These are phyloP conservation scores for Drosophila grimshawi DNA, from an alignment of 1,140 invertebrate species.

Conservation along the genomic window DNA sequence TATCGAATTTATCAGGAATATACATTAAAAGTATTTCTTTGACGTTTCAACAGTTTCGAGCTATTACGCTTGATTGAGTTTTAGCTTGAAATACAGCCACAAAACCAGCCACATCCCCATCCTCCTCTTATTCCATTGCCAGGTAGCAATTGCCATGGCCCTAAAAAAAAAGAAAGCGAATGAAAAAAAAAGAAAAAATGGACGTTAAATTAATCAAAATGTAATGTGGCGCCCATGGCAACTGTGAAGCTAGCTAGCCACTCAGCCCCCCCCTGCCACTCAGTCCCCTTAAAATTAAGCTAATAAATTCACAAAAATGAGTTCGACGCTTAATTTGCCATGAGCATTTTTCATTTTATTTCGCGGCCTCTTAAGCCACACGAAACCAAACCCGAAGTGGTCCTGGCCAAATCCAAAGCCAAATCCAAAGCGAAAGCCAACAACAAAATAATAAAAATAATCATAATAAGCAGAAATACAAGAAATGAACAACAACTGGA, in stretches of 20 bases:
- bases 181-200: constrained; percentile 23
- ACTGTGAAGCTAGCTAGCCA: background rate
- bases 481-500: constrained; percentile 18
- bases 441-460: constrained; percentile 3
- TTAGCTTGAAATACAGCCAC: constrained; percentile 46
- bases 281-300: constrained; percentile 54
- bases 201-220: constrained; percentile 80
- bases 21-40: constrained; percentile 46
- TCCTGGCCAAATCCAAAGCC: constrained; percentile 22
- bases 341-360: constrained; percentile 79
- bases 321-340: constrained; percentile 82
- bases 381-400: constrained; percentile 34
- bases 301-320: constrained; percentile 81
- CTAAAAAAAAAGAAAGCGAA: background rate
- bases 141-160: constrained; percentile 38
- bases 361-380: constrained; percentile 50
- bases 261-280: constrained; percentile 4
- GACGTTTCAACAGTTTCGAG: constrained; percentile 59
- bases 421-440: constrained; percentile 9
- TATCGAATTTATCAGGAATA: constrained; percentile 1
- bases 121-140: constrained; percentile 21
- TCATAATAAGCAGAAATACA: constrained; percentile 9
- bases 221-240: constrained; percentile 60
- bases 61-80: constrained; percentile 76
- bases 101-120: background rate